phyloP scores from a whole-genome alignment of 1,140 invertebrate genomes.

The Neodiprion fabricii region DNA sequence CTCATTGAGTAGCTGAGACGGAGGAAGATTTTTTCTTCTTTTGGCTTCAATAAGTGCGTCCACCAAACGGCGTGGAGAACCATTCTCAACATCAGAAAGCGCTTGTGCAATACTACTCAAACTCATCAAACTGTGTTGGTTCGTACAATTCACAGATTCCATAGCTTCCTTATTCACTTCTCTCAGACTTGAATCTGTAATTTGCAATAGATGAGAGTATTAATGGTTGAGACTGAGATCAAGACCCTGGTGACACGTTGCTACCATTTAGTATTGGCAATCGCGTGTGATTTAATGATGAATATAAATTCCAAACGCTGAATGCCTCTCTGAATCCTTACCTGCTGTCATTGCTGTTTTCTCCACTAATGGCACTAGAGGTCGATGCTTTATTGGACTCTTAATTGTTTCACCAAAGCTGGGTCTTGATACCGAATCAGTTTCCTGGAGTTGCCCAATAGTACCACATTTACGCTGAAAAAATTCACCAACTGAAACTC shows the following conservation, averaged over 20 bases:
- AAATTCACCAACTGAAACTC: constrained; percentile 48
- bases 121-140: constrained; percentile 46
- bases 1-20: neutral
- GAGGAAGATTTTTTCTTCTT: constrained; percentile 38
- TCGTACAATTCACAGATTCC: constrained; percentile 30
- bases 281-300: too few species aligned
- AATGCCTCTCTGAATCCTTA: constrained; percentile 9
- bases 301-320: too few species aligned
- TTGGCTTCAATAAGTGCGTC: constrained; percentile 51
- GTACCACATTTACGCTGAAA: constrained; percentile 48
- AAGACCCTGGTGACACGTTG: neutral
- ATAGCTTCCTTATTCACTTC: constrained; percentile 18
- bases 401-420: constrained; percentile 41
- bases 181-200: neutral
- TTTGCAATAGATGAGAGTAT: neutral
- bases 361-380: constrained; percentile 40
- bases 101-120: constrained; percentile 51
- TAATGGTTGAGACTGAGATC: too few species aligned
- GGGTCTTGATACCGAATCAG: constrained; percentile 30
- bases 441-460: constrained; percentile 36
- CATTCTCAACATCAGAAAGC: constrained; percentile 41
- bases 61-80: constrained; percentile 47
- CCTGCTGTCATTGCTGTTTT: constrained; percentile 40
- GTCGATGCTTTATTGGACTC: constrained; percentile 40
- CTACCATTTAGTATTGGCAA: neutral